Evolutionary conservation across 2,888 invertebrate species (phyloP).

Genomic region (Scaeva pyrastri): DNA sequence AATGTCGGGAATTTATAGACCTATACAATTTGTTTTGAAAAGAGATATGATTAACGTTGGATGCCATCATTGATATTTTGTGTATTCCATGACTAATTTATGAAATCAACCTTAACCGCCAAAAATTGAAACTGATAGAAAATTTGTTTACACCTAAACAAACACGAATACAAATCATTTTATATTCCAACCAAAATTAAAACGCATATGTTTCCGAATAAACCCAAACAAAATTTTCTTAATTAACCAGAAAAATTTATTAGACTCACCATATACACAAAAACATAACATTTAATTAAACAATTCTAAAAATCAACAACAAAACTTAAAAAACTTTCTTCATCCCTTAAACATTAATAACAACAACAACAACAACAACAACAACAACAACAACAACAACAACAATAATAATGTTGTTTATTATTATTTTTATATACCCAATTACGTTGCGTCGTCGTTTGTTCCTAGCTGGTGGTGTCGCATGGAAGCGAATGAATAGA

Average conservation of each 20-base stretch:
- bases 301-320: not conserved
- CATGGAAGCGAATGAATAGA: not conserved
- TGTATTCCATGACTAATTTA: too few relatives aligned
- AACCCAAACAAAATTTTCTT: not conserved
- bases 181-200: not conserved
- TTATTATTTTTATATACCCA: constrained; percentile 20
- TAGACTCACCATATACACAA: not conserved
- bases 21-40: too few relatives aligned
- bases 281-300: constrained; percentile 8
- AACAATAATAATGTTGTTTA: constrained; percentile 16
- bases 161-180: not conserved
- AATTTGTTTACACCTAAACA: not conserved
- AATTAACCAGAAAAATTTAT: not conserved
- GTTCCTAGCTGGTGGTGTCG: not conserved
- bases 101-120: too few relatives aligned
- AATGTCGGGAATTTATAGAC: too few relatives aligned
- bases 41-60: too few relatives aligned
- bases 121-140: not conserved
- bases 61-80: too few relatives aligned
- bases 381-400: constrained; percentile 1
- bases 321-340: not conserved
- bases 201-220: not conserved
- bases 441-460: constrained; percentile 27
- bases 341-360: constrained; percentile 4
- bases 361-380: constrained; percentile 17